phyloP scores from a whole-genome alignment of 2,888 invertebrate species.

The Athalia cordata region DNA sequence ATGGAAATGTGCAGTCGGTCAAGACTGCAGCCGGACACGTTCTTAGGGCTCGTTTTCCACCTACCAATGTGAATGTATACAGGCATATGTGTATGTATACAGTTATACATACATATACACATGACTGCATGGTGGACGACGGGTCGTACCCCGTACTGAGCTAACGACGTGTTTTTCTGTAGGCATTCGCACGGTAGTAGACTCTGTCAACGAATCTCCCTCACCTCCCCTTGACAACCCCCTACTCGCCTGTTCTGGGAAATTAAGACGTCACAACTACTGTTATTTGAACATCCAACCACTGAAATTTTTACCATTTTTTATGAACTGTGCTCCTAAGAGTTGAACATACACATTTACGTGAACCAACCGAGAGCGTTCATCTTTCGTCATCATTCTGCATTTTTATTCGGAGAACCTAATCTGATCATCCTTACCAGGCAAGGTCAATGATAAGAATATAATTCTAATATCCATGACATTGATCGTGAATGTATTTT shows the following conservation, averaged over 20 bases:
- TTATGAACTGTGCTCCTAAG: not conserved
- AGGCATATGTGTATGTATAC: not conserved
- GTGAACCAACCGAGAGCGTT: not conserved
- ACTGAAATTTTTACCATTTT: conserved; percentile 24
- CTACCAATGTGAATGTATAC: conserved; percentile 21
- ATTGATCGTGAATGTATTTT: conserved; percentile 2
- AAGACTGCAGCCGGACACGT: conserved; percentile 27
- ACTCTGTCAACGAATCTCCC: conserved; percentile 43
- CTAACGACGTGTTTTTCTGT: conserved; percentile 47
- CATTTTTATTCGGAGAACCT: conserved; percentile 10
- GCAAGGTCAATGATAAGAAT: not conserved
- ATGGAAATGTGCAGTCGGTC: conserved; percentile 38
- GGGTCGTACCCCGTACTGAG: conserved; percentile 45
- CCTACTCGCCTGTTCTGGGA: conserved; percentile 16
- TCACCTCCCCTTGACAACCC: conserved; percentile 16
- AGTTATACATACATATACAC: not conserved
- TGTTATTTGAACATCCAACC: conserved; percentile 24
- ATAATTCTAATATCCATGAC: not conserved
- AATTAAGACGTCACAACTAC: conserved; percentile 26
- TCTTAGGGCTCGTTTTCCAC: conserved; percentile 33
- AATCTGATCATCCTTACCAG: not conserved
- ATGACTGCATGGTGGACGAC: conserved; percentile 19
- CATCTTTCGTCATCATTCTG: not conserved
- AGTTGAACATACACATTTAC: conserved; percentile 5
- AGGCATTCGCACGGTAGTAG: conserved; percentile 44